Base-by-base conservation (phyloP, 1,140 invertebrate genomes). In the Gonatopus flavifemur region DNA sequence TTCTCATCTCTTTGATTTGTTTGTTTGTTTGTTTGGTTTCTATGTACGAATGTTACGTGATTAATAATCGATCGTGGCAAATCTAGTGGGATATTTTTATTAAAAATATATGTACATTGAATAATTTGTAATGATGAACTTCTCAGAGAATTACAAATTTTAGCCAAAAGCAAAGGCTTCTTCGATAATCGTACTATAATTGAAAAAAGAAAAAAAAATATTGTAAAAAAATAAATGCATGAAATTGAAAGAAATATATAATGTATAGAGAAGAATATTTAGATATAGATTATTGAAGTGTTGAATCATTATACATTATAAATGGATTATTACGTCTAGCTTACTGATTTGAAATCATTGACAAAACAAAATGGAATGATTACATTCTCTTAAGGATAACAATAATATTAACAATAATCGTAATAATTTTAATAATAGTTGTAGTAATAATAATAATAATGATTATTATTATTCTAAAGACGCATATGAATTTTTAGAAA, bases 221-320 rank as follows among this genome's bases (percentile, higher is more conserved):
- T 12, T 39, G 30, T 36, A 46, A 47, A 47, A 41, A 48, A 41
- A 24, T n/a, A 40, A 21, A 30, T 44, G 39, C n/a, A 58, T 52
- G 57, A 24, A 56, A 45, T 52, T 59, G 32, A 51, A 30, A 31
- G 24, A 42, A 35, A 39, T 48, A 48, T 44, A 49, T 18, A 47
- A 49, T 62, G 49, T 62, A 59, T 57, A 59, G 52, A 59, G 43
- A 56, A 61, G n/a, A 54, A 59, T 40, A 59, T 59, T 49, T 61
- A 58, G 52, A 38, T 56, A 56, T 59, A 61, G 52, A 42, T 13
- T 18, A 16, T 41, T 20, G 49, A 49, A 53, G 25, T 12, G 37
- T 61, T 35, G 32, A 53, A 43, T 40, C n/a, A 52, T 50, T 44
- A 54, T 19, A 28, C 53, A 61, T 57, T 35, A 13, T 44, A 48